These are phyloP conservation scores for Heliothis virescens DNA, from an alignment of 1,140 invertebrate species.

Conservation along the genomic window DNA sequence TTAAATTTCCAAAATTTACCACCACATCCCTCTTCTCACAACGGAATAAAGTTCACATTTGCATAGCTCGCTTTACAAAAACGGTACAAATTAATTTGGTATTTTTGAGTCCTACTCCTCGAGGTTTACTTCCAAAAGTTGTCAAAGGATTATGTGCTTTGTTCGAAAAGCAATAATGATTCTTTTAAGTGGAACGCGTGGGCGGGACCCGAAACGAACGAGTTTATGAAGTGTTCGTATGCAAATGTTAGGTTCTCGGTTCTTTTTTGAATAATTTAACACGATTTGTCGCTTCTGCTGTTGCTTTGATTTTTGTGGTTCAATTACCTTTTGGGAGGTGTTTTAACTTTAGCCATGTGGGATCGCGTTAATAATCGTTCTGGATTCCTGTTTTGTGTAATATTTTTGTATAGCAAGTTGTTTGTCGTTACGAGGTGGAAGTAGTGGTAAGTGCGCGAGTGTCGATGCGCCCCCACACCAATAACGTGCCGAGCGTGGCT, in stretches of 20 bases:
- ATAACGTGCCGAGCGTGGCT: neutral
- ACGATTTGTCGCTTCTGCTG: constrained; percentile 45
- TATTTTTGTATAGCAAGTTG: too few species aligned
- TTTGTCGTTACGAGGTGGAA: neutral
- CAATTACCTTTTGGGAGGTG: neutral
- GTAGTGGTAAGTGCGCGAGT: neutral
- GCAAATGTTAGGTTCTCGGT: constrained; percentile 34
- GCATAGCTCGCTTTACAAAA: neutral
- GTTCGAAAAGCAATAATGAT: constrained; percentile 41
- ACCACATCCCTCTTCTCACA: constrained; percentile 11
- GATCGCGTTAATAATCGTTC: too few species aligned
- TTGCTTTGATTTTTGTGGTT: constrained; percentile 40
- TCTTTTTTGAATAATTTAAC: constrained; percentile 49
- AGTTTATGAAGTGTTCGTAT: constrained; percentile 50
- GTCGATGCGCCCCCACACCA: neutral
- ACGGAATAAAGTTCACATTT: constrained; percentile 16
- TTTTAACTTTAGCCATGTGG: neutral
- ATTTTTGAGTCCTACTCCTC: constrained; percentile 41
- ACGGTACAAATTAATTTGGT: constrained; percentile 30
- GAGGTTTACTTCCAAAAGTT: constrained; percentile 36
- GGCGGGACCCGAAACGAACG: constrained; percentile 38
- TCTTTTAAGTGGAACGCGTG: constrained; percentile 26
- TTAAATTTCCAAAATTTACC: neutral
- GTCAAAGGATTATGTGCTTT: constrained; percentile 45
- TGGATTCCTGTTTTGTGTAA: too few species aligned